Evolutionary conservation across 2,888 invertebrate genomes (phyloP).

Genomic region (Geotrupes spiniger): DNA sequence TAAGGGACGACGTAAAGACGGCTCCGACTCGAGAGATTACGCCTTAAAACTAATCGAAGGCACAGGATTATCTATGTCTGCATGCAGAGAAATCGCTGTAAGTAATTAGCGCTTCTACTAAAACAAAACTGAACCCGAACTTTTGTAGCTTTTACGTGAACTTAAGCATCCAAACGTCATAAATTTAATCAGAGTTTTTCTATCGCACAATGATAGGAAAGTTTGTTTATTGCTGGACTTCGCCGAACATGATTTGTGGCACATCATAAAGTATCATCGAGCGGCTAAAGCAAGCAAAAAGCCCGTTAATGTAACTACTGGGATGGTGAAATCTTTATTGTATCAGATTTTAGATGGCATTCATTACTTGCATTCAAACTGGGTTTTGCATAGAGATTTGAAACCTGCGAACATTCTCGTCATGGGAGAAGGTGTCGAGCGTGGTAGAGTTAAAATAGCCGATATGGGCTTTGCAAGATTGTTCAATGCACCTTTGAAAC

Average conservation of each 20-base stretch:
- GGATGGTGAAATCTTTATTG: slow-evolving; percentile 95
- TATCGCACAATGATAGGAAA: slow-evolving; percentile 94
- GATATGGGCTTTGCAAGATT: slow-evolving; percentile 99
- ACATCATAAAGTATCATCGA: slow-evolving; percentile 98
- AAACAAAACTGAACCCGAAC: no score
- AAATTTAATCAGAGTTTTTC: slow-evolving; percentile 91
- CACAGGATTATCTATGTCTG: slow-evolving; percentile 97
- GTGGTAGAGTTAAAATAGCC: slow-evolving; percentile 96
- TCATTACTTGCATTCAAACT: slow-evolving; percentile 97
- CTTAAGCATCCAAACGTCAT: slow-evolving; percentile 97
- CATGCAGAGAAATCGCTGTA: slow-evolving; percentile 97
- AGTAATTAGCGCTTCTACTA: no score
- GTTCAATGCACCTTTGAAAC: slow-evolving; percentile 97
- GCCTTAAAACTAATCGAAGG: slow-evolving; percentile 99
- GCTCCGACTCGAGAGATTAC: slow-evolving; percentile 86
- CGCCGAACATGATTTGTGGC: slow-evolving; percentile 99
- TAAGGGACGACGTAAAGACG: slow-evolving; percentile 91
- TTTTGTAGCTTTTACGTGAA: slow-evolving; percentile 80
- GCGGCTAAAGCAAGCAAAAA: slow-evolving; percentile 97
- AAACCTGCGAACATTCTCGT: slow-evolving; percentile 99
- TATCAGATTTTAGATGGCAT: slow-evolving; percentile 99
- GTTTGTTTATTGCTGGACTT: slow-evolving; percentile 98
- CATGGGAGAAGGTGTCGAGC: slow-evolving; percentile 97
- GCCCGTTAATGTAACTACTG: slow-evolving; percentile 92
- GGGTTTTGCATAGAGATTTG: slow-evolving; percentile 97